A percentile compares a stretch with the other conserved stretches of the same genome.
phyloP scores from a whole-genome alignment of 1,140 invertebrate species.

The Triops cancriformis region DNA sequence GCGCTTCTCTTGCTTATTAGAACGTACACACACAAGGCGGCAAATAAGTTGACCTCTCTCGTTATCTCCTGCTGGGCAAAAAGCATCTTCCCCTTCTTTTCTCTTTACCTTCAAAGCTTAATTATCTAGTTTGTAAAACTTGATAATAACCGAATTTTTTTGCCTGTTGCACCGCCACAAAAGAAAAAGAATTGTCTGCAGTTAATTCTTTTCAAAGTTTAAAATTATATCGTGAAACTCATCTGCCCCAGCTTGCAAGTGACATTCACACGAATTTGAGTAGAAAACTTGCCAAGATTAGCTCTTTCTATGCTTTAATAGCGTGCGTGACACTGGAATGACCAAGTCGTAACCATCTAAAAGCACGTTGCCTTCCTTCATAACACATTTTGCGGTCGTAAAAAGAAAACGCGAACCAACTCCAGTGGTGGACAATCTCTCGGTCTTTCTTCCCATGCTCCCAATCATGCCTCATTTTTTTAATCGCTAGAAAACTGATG shows the following conservation, averaged over 20 bases:
- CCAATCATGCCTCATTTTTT: no score
- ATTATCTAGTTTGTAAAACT: background rate
- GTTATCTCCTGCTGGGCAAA: background rate
- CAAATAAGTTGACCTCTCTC: background rate
- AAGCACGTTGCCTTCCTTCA: background rate
- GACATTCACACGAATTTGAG: background rate
- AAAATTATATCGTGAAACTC: no score
- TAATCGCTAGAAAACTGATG: no score
- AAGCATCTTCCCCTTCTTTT: background rate
- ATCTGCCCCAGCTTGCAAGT: background rate
- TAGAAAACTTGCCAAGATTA: background rate
- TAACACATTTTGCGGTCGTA: background rate
- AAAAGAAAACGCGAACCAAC: background rate
- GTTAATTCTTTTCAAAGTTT: no score
- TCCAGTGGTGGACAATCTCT: no score
- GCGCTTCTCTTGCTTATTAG: background rate
- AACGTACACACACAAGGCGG: conserved; percentile 8
- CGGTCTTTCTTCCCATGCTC: no score
- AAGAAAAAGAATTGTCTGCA: no score
- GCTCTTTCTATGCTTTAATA: background rate
- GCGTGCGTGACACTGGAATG: background rate
- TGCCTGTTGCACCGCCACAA: no score
- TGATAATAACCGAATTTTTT: background rate
- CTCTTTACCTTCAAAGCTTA: background rate
- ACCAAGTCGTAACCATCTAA: background rate